phyloP scores from a whole-genome alignment of 2,797 vertebrate species.

The Caiman crocodilus region DNA sequence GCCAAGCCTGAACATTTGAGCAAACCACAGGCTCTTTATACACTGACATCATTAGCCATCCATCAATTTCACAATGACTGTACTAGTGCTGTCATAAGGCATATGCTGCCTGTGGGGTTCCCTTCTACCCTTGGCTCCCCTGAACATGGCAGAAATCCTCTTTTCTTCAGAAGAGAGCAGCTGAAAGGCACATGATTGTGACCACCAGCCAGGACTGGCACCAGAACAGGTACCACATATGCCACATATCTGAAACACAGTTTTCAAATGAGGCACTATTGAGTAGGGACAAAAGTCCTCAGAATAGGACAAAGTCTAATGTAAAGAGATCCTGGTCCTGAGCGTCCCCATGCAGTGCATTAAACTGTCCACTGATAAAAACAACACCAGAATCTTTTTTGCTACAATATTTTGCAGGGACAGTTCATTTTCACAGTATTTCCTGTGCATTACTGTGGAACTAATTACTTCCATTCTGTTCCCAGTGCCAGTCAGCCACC shows the following conservation, averaged over 20 bases:
- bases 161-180: constrained; percentile 21
- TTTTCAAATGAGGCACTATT: fast-evolving
- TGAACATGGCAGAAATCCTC: constrained; percentile 46
- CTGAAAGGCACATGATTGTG: not conserved
- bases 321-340: not conserved
- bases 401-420: not conserved
- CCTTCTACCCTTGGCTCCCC: constrained; percentile 25
- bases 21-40: not conserved
- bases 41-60: constrained; percentile 33
- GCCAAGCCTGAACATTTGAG: constrained; percentile 41
- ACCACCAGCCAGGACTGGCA: not conserved
- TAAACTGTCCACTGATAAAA: fast-evolving
- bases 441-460: not conserved
- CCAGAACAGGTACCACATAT: not conserved
- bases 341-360: not conserved
- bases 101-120: constrained; percentile 27
- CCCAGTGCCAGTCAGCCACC: fast-evolving
- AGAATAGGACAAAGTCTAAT: not conserved
- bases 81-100: constrained; percentile 24
- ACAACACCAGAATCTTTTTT: not conserved
- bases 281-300: not conserved
- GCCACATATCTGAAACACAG: fast-evolving
- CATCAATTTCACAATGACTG: constrained; percentile 51
- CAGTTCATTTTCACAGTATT: fast-evolving
- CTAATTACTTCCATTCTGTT: not conserved